phyloP scores from a whole-genome alignment of 2,797 vertebrate species.

The Pteropus rufus region DNA sequence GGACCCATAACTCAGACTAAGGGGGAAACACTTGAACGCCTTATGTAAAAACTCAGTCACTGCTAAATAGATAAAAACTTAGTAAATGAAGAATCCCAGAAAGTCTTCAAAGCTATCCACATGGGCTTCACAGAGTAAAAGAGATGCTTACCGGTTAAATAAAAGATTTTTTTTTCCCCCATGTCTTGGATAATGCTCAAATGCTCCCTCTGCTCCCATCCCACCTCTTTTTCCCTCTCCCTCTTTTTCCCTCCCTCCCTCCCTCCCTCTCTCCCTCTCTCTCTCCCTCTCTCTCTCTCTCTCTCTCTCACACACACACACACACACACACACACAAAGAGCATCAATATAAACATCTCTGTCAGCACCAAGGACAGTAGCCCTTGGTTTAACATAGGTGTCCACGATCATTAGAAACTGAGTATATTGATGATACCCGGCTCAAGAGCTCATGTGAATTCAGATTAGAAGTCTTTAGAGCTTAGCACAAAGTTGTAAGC shows the following conservation, averaged over 20 bases:
- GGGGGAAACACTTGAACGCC: background rate
- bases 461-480: constrained; percentile 57
- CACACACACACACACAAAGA: background rate
- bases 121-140: constrained; percentile 35
- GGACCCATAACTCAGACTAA: background rate
- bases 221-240: too few relatives aligned
- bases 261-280: accelerated
- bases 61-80: background rate
- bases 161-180: background rate
- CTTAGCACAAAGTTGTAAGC: constrained; percentile 61
- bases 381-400: background rate
- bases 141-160: constrained; percentile 57
- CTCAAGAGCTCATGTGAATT: constrained; percentile 61
- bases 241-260: too few relatives aligned
- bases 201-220: background rate
- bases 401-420: constrained; percentile 41
- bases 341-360: background rate
- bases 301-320: background rate
- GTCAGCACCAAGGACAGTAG: constrained; percentile 70
- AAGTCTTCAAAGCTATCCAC: background rate
- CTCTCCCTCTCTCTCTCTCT: too few relatives aligned
- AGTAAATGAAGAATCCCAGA: background rate
- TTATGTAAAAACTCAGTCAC: background rate
- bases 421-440: background rate
- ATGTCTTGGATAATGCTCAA: background rate